A percentile compares a stretch with the other conserved stretches of the same genome.
These are phyloP conservation scores for Brachionus asplanchnoidis DNA, from an alignment of 1,140 invertebrate species.

Conservation along the genomic window DNA sequence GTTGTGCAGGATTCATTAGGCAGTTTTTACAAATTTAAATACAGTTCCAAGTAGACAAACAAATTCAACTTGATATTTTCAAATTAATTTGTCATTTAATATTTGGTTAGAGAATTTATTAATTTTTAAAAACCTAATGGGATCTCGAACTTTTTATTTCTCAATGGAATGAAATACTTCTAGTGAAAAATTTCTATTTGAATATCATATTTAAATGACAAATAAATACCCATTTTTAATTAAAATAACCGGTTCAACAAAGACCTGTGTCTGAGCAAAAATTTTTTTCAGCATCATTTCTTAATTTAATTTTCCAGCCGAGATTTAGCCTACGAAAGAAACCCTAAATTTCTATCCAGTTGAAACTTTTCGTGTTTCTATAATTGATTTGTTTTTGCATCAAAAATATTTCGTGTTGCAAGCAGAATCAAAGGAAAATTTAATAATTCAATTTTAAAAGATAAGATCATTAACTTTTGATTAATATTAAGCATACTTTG, in stretches of 20 bases:
- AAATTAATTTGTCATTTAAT: constrained; percentile 37
- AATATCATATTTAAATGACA: constrained; percentile 5
- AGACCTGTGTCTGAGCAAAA: background rate
- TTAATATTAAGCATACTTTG: constrained; percentile 34
- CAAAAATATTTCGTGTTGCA: background rate
- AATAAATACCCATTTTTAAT: background rate
- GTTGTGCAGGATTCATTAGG: background rate
- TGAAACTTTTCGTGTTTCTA: constrained; percentile 10
- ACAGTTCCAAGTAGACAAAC: background rate
- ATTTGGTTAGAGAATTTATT: constrained; percentile 11
- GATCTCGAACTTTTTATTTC: background rate
- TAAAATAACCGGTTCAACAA: background rate
- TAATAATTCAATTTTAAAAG: constrained; percentile 23
- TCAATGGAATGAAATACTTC: background rate
- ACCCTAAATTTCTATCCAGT: background rate
- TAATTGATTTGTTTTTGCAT: background rate
- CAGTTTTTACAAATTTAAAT: background rate
- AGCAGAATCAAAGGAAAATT: background rate
- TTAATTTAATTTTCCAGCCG: background rate
- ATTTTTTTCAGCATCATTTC: background rate
- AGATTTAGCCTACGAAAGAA: background rate
- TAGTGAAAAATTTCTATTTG: background rate
- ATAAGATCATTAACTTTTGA: constrained; percentile 36
- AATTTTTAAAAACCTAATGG: background rate
- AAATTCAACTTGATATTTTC: constrained; percentile 24